Evolutionary conservation across 1,140 invertebrate species (phyloP).

Genomic region (Conopomorpha cramerella): DNA sequence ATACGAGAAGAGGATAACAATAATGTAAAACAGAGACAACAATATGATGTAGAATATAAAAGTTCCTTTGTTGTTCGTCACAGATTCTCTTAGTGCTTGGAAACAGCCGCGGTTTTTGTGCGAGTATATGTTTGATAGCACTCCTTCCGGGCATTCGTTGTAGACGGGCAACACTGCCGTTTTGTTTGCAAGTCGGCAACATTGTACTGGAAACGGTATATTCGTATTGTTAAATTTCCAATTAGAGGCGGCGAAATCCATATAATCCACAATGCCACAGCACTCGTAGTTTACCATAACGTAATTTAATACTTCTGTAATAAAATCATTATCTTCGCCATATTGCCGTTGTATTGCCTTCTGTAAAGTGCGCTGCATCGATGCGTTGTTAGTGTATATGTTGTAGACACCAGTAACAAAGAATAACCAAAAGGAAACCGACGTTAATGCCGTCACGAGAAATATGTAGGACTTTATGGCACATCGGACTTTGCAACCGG

Average conservation of each 20-base stretch:
- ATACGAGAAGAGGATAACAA: slow-evolving; percentile 29
- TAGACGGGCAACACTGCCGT: slow-evolving; percentile 19
- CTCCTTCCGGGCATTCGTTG: slow-evolving; percentile 18
- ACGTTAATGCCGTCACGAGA: slow-evolving; percentile 22
- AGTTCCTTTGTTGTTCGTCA: slow-evolving; percentile 20
- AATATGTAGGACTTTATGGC: slow-evolving; percentile 42
- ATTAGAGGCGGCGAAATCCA: slow-evolving; percentile 22
- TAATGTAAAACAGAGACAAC: slow-evolving; percentile 12
- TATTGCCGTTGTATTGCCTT: slow-evolving; percentile 21
- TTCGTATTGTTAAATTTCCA: slow-evolving; percentile 25
- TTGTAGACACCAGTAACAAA: slow-evolving; percentile 36
- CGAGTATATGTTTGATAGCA: slow-evolving; percentile 6
- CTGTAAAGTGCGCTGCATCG: slow-evolving; percentile 19
- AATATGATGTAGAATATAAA: slow-evolving; percentile 30
- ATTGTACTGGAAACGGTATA: slow-evolving; percentile 30
- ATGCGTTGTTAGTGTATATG: slow-evolving; percentile 29
- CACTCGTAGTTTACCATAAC: slow-evolving; percentile 41
- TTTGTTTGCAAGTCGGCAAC: slow-evolving; percentile 27
- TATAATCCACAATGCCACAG: slow-evolving; percentile 26
- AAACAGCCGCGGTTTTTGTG: slow-evolving; percentile 29
- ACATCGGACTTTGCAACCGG: slow-evolving; percentile 38
- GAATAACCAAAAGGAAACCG: slow-evolving; percentile 28
- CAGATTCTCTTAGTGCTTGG: slow-evolving; percentile 16
- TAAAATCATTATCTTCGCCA: slow-evolving; percentile 33
- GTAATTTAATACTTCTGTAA: slow-evolving; percentile 28